phyloP scores from a whole-genome alignment of 2,113 vertebrate species.

The Herpetotheres cachinnans region DNA sequence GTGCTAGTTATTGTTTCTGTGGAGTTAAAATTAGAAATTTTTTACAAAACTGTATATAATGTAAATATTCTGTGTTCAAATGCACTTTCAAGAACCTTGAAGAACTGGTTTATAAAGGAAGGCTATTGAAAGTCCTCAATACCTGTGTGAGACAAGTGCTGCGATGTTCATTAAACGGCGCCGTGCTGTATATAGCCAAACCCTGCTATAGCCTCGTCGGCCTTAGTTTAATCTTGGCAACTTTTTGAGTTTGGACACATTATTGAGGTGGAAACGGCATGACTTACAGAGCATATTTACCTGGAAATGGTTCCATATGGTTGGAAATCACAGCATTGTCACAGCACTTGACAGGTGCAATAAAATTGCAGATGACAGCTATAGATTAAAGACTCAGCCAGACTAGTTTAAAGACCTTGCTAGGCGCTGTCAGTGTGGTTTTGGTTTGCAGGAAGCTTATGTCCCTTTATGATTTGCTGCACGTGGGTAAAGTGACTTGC shows the following conservation, averaged over 20 bases:
- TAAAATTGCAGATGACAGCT: background rate
- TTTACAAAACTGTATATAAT: background rate
- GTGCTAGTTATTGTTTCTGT: background rate
- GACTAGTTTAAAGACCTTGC: background rate
- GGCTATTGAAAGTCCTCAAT: background rate
- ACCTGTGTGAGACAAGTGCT: background rate
- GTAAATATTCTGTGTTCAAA: background rate
- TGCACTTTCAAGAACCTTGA: background rate
- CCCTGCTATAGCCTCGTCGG: background rate
- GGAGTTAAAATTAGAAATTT: background rate
- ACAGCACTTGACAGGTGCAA: background rate
- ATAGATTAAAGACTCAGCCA: background rate
- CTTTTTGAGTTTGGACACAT: background rate
- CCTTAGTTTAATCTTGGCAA: background rate
- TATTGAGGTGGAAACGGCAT: accelerated
- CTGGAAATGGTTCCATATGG: background rate
- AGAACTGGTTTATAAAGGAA: background rate
- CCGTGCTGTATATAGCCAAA: background rate
- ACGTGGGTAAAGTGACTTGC: accelerated
- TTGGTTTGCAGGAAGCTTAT: background rate
- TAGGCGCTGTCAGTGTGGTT: background rate
- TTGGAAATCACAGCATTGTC: background rate
- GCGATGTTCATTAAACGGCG: background rate
- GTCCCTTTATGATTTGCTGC: background rate
- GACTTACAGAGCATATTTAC: background rate